These are phyloP conservation scores for Ginglymostoma cirratum DNA, from an alignment of 2,113 vertebrate species.

Conservation along the genomic window DNA sequence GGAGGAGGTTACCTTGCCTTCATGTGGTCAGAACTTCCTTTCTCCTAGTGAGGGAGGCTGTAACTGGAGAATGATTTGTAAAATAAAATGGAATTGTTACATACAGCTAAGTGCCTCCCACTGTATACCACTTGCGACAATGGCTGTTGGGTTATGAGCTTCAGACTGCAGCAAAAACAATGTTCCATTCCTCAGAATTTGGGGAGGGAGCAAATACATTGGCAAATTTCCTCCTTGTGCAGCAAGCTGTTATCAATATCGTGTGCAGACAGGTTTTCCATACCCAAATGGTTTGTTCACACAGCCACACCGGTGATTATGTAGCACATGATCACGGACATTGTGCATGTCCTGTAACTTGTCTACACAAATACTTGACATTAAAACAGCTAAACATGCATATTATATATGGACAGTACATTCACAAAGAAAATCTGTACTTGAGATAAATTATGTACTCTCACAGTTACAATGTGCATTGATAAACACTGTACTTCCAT, in stretches of 20 bases:
- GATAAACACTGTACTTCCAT: background rate
- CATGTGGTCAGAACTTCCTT: background rate
- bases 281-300: background rate
- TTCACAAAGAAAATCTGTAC: background rate
- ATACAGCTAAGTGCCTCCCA: background rate
- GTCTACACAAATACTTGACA: background rate
- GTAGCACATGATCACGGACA: background rate
- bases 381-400: background rate
- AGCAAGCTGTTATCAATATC: background rate
- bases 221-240: background rate
- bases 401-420: background rate
- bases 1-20: background rate
- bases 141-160: background rate
- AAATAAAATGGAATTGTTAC: background rate
- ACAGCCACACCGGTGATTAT: background rate
- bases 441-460: background rate
- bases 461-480: background rate
- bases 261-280: background rate
- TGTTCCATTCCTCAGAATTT: background rate
- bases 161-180: background rate
- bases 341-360: background rate
- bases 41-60: background rate
- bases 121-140: background rate
- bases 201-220: background rate
- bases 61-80: background rate